These are phyloP conservation scores for Polymixis flavicincta DNA, from an alignment of 2,888 invertebrate species.

Conservation along the genomic window DNA sequence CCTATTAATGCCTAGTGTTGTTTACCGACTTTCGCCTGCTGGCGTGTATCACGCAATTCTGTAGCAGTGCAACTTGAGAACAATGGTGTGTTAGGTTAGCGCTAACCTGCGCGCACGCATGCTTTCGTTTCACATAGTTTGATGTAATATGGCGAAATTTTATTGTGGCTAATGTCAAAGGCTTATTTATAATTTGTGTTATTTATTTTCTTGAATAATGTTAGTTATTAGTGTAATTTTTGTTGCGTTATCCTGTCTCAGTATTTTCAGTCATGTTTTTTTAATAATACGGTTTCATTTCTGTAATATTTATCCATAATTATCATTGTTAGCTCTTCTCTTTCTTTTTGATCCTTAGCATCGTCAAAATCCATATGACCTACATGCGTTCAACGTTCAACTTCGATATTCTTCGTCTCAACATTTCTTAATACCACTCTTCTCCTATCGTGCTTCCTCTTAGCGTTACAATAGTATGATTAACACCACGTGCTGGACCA, in stretches of 20 bases:
- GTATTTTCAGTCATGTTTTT: background rate
- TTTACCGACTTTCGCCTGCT: conserved; percentile 79
- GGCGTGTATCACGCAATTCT: conserved; percentile 75
- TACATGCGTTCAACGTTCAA: background rate
- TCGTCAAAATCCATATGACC: background rate
- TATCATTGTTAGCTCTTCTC: background rate
- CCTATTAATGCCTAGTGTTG: conserved; percentile 73
- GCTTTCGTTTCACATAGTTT: conserved; percentile 70
- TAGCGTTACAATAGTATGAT: conserved; percentile 35
- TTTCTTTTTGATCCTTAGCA: background rate
- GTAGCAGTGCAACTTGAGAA: conserved; percentile 67
- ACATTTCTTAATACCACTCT: background rate
- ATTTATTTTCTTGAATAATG: conserved; percentile 49
- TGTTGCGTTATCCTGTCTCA: conserved; percentile 9
- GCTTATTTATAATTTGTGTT: conserved; percentile 50
- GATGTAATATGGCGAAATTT: conserved; percentile 66
- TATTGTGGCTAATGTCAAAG: conserved; percentile 63
- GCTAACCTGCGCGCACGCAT: conserved; percentile 69
- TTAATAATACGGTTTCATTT: background rate
- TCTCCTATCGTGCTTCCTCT: background rate
- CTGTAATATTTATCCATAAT: background rate
- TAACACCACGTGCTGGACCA: conserved; percentile 63
- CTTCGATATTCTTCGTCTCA: background rate
- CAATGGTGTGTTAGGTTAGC: conserved; percentile 75
- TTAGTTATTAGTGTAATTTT: conserved; percentile 40